Evolutionary conservation across 2,797 vertebrate species (phyloP), one percentile per base, ranked within the genome.

Genomic region (Aphelocoma californica): DNA sequence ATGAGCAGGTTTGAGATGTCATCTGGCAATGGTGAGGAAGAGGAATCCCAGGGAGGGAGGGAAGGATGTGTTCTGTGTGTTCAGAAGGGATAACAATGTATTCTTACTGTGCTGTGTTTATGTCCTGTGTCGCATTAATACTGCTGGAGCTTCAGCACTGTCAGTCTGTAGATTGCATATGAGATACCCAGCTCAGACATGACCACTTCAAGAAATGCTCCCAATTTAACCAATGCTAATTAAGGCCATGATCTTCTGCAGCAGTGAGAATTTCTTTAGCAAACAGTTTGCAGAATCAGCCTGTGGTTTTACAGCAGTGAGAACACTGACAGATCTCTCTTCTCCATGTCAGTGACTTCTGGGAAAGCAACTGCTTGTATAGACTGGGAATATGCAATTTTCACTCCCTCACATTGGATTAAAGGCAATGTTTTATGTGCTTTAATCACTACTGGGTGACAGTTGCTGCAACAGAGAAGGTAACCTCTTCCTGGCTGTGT

Each of bases 391-490:
- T 84, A 34, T 42, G 53, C 90, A 81, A n/a, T 93, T 94, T 90
- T 66, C 73, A 36, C 64, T 82, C 1, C 14, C 67, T 88, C 70
- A 7, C 1, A 0, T 7, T 90, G 77, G 80, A 96, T 95, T 91
- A 90, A 94, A 95, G 83, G 74, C 64, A 77, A 4, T 73, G 67
- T 42, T 94, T 82, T 48, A 8, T 83, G 60, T 79, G 67, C 88
- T 93, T 95, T 93, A 79, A 88, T 88, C 90, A 79, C 47, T 61
- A 3, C 25, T 36, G n/a, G 28, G n/a, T 92, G 91, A 64, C 85
- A 95, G 88, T 72, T 91, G 75, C 80, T 95, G 92, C 61, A 50
- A 3, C 73, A 88, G 62, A 47, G 72, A 54, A 86, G 18, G 58
- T 67, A 82, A 87, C 40, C 34, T 87, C 71, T 62, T 84, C 26